Conservation (phyloP, 2,888 invertebrate species). For the Trachelus troglodyta region DNA sequence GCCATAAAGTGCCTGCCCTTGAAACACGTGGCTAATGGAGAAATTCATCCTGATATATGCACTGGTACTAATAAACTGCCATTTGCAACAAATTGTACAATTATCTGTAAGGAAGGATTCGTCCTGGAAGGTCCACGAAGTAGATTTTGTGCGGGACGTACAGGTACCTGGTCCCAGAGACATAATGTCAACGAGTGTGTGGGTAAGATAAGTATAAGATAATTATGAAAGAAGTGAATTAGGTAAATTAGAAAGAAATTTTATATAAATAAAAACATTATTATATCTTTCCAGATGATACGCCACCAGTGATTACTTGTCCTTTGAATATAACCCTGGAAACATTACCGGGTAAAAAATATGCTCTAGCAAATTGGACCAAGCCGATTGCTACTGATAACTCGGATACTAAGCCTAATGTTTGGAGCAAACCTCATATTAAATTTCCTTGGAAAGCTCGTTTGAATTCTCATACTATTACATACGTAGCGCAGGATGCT, state of each 20-base stretch:
- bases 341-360: constrained; percentile 68
- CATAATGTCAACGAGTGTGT: constrained; percentile 66
- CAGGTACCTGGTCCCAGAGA: constrained; percentile 70
- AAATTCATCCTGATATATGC: constrained; percentile 70
- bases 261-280: not conserved
- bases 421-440: constrained; percentile 73
- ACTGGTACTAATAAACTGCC: constrained; percentile 68
- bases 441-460: constrained; percentile 69
- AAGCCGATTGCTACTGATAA: constrained; percentile 69
- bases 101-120: constrained; percentile 73
- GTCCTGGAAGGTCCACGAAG: constrained; percentile 69
- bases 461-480: constrained; percentile 72
- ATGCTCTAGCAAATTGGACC: constrained; percentile 69
- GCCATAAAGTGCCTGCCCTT: constrained; percentile 68
- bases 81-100: constrained; percentile 71
- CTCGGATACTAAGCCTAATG: constrained; percentile 68
- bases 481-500: constrained; percentile 73
- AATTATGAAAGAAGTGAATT: not conserved
- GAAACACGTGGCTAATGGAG: constrained; percentile 69
- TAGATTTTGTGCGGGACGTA: constrained; percentile 70
- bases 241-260: not conserved
- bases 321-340: constrained; percentile 68
- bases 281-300: constrained; percentile 66
- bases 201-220: constrained; percentile 59
- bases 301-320: constrained; percentile 71